These are phyloP conservation scores for Halocynthia aurantium DNA, from an alignment of 23 tunicate species.

Conservation along the genomic window DNA sequence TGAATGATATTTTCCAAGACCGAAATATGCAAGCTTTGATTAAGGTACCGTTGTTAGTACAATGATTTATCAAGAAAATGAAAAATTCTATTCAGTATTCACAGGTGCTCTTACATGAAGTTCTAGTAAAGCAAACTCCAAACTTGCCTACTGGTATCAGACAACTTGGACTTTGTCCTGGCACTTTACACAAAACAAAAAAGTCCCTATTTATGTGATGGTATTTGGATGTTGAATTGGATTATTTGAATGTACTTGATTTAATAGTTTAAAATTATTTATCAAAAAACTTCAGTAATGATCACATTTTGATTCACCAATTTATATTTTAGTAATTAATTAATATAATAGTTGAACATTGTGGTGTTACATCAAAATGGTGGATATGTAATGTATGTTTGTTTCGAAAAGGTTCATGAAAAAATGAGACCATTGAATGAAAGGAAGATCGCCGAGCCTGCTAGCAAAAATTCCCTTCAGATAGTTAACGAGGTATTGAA, in stretches of 20 bases:
- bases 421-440: background rate
- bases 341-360: background rate
- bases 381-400: background rate
- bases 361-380: background rate
- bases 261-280: background rate
- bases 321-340: background rate
- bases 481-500: background rate
- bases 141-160: no score
- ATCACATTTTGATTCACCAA: background rate
- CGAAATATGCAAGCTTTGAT: constrained; percentile 39
- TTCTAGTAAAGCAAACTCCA: no score
- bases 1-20: constrained; percentile 18
- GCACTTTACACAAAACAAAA: no score
- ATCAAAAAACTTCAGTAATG: constrained; percentile 5
- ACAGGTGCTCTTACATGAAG: no score
- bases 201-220: no score
- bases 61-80: no score
- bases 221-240: no score
- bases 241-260: no score
- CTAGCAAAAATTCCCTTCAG: background rate
- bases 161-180: no score
- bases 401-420: constrained; percentile 6
- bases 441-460: background rate
- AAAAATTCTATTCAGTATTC: no score
- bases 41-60: background rate